phyloP scores from a whole-genome alignment of 2,888 invertebrate species.

The Eretmocerus hayati region DNA sequence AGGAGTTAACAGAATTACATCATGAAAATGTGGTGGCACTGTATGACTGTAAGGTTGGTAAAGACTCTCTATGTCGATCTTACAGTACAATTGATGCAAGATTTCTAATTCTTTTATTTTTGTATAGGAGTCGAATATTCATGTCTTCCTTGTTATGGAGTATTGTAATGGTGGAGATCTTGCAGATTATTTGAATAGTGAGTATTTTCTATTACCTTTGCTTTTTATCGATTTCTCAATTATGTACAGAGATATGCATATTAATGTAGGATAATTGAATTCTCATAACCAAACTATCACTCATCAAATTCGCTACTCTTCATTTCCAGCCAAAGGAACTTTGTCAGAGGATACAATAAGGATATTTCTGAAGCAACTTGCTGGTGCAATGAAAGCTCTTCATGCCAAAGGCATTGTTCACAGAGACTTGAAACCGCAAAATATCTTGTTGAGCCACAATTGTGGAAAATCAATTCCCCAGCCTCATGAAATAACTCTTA shows the following conservation, averaged over 20 bases:
- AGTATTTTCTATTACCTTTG: slow-evolving; percentile 24
- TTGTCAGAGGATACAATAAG: slow-evolving; percentile 96
- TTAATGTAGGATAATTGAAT: no score
- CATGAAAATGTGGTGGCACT: slow-evolving; percentile 98
- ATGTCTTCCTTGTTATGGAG: slow-evolving; percentile 99
- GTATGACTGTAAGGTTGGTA: slow-evolving; percentile 81
- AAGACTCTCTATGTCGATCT: slow-evolving; percentile 4
- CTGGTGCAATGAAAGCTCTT: slow-evolving; percentile 95
- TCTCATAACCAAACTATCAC: no score
- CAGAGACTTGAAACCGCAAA: slow-evolving; percentile 98
- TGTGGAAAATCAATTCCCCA: slow-evolving; percentile 61
- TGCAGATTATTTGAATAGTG: slow-evolving; percentile 89
- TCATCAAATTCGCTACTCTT: not conserved
- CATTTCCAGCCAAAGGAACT: slow-evolving; percentile 70
- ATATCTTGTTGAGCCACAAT: slow-evolving; percentile 88
- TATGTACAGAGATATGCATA: no score
- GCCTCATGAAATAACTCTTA: slow-evolving; percentile 82
- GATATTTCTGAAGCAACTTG: slow-evolving; percentile 89
- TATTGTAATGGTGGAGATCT: slow-evolving; percentile 99
- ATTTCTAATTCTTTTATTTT: no score
- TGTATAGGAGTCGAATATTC: slow-evolving; percentile 76
- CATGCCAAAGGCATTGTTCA: slow-evolving; percentile 98
- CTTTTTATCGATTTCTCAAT: not conserved
- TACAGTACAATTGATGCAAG: no score
- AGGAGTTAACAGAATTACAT: slow-evolving; percentile 93